Evolutionary conservation across 2,888 invertebrate genomes (phyloP).

Genomic region (Coleophora flavipennella): DNA sequence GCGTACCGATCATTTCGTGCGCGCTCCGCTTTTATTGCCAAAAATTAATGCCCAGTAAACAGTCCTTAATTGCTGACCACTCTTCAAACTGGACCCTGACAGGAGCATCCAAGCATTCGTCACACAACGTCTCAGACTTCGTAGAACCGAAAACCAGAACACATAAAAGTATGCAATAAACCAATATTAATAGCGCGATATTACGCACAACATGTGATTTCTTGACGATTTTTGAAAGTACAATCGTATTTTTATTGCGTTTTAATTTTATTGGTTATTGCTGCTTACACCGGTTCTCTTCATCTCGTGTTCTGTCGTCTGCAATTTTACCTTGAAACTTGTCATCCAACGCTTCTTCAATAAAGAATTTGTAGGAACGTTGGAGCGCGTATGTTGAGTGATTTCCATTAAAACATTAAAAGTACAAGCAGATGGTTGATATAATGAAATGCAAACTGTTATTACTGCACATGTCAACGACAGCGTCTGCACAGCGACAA

Average conservation of each 20-base stretch:
- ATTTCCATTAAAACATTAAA: constrained; percentile 10
- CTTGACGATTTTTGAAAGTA: constrained; percentile 27
- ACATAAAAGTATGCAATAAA: constrained; percentile 50
- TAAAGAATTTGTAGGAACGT: neutral
- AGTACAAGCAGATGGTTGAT: constrained; percentile 16
- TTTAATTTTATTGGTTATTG: constrained; percentile 62
- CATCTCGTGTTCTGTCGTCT: neutral
- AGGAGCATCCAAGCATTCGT: constrained; percentile 30
- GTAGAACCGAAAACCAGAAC: constrained; percentile 43
- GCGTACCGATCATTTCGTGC: constrained; percentile 63
- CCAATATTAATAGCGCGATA: constrained; percentile 54
- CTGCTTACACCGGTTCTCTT: constrained; percentile 7
- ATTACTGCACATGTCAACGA: constrained; percentile 10
- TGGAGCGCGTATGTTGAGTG: neutral
- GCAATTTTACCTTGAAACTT: constrained; percentile 4
- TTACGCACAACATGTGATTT: constrained; percentile 45
- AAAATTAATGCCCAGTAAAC: constrained; percentile 71
- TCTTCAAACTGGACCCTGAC: constrained; percentile 38
- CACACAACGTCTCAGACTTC: constrained; percentile 37
- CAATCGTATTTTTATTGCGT: constrained; percentile 43
- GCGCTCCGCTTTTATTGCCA: constrained; percentile 70
- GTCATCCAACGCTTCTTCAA: no score
- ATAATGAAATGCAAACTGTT: constrained; percentile 15
- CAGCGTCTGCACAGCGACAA: constrained; percentile 6
- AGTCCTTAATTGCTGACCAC: constrained; percentile 64